Conservation (phyloP, 2,797 vertebrate species). For the Podarcis siculus region DNA sequence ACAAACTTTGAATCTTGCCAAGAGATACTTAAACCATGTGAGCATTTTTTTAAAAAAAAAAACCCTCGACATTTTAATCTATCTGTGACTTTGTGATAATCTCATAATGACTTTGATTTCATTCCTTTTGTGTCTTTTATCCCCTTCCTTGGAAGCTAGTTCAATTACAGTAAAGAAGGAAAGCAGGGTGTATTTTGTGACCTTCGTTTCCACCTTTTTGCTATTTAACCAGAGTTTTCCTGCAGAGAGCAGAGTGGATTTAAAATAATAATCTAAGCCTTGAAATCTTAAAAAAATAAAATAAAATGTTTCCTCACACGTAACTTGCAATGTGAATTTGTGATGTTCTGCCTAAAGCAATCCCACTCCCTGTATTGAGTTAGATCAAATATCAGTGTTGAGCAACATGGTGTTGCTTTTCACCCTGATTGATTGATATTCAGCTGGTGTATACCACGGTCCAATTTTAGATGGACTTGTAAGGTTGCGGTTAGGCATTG, state of each 20-base stretch:
- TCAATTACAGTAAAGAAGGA: constrained; percentile 22
- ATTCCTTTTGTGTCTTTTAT: neutral
- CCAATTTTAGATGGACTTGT: no score
- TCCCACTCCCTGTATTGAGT: neutral
- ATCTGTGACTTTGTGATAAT: neutral
- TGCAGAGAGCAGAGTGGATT: neutral
- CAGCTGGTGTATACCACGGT: neutral
- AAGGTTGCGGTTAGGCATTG: no score
- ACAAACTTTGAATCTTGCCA: constrained; percentile 10
- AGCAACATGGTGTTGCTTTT: neutral
- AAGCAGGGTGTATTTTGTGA: neutral
- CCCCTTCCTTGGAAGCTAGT: neutral
- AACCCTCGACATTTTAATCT: neutral
- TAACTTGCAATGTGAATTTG: neutral
- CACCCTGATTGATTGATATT: neutral
- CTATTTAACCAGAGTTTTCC: neutral
- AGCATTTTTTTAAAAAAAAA: neutral
- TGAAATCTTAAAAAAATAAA: constrained; percentile 35
- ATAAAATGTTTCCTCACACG: neutral
- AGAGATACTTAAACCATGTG: neutral
- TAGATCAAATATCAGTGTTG: constrained; percentile 23
- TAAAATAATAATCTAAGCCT: constrained; percentile 32
- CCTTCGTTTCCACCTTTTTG: constrained; percentile 22
- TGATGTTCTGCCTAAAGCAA: constrained; percentile 29
- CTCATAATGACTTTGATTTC: neutral